Base-by-base conservation (phyloP, 1,140 invertebrate genomes). In the Caerostris extrusa region DNA sequence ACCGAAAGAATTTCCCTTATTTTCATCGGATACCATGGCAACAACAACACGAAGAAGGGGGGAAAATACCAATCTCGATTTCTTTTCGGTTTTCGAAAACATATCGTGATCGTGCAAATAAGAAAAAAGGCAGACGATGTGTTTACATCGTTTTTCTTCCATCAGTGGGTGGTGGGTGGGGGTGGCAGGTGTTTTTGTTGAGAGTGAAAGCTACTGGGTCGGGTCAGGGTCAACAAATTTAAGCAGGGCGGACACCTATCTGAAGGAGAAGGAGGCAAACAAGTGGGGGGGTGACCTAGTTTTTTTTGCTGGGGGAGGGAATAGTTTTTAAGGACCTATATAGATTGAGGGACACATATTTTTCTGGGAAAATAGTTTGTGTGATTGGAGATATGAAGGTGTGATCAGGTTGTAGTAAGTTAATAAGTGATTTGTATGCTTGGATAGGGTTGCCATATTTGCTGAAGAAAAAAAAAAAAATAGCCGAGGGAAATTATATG, bases 251-350 rank as follows among this genome's bases (percentile, higher is more conserved):
- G 19, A 77, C 69, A 12, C 7, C 34, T 7, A 53, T 50, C 12
- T 77, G 34, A 77, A 77, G 71, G 71, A 53, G 34, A 77, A 50
- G 71, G 71, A 53, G 71, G 71, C 71, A 50, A 50, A 77, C 71
- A 77, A 34, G 71, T 77, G 34, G 71, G 71, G 71, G 71, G 71
- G 34, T 77, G 71, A 77, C 71, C 71, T 50, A 77, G 34, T 53
- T 77, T 34, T 34, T 77, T 34, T 34, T 77, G 12, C 50, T 10
- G 5, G 8, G 71, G 71, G 69, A 34, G 71, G 61, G 50, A 77
- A 77, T 77, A 53, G 8, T 77, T 77, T 19, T 50, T 1, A 34
- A 34, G 71, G 71, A 77, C 34, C 71, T 77, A 53, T 7, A 77
- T 50, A 12, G 19, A 50, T 77, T 50, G 6, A 19, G 34, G 34